Base-by-base conservation (phyloP, 2,113 vertebrate genomes). In the Misgurnus anguillicaudatus region DNA sequence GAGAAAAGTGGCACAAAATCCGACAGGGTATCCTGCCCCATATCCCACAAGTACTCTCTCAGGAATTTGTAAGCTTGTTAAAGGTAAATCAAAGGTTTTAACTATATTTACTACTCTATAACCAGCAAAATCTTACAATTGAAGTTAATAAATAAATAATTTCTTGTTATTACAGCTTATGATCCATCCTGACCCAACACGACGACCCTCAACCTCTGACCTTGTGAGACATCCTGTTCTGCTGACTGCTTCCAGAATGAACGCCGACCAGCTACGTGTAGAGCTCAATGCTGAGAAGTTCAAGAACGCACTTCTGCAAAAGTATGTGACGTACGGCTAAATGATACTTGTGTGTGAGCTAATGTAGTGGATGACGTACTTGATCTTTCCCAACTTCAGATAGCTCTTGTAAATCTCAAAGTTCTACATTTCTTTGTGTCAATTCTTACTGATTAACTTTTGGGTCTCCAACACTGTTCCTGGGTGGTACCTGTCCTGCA, bases 241-340 rank as follows among this genome's bases (percentile, higher is more conserved):
- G 42, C 92, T 99, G 0, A 98, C 97, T 0, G 92, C 97, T 0
- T 94, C 96, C 38, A 93, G 94, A 71, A 98, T 98, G 92, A 98
- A 94, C 0, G 96, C 96, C 0, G 96, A 98, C 78, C 97, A 99
- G 87, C 93, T 99, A n/a, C 87, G 96, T 67, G 94, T 97, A 76
- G 98, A 99, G 86, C 90, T 99, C 81, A 98, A 98, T 9, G 97
- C 97, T 2, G 97, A 99, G 86, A 98, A 94, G 76, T 99, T 98
- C 89, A 99, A 99, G 90, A 99, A 99, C 24, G 96, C 96, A 0
- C 92, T 99, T 79, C 90, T 99, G 41, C 96, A 98, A 71, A 99
- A 98, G 98, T 99, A 92, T 89, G 95, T 89, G 11, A 10, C 13
- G 10, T 11, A 51, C 47, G 4, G 47, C 47, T 51, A 7, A 45